Percentiles rank a stretch among this genome's conserved stretches.
Evolutionary conservation across 2,113 vertebrate species (phyloP).

Genomic region (Oryzias celebensis): DNA sequence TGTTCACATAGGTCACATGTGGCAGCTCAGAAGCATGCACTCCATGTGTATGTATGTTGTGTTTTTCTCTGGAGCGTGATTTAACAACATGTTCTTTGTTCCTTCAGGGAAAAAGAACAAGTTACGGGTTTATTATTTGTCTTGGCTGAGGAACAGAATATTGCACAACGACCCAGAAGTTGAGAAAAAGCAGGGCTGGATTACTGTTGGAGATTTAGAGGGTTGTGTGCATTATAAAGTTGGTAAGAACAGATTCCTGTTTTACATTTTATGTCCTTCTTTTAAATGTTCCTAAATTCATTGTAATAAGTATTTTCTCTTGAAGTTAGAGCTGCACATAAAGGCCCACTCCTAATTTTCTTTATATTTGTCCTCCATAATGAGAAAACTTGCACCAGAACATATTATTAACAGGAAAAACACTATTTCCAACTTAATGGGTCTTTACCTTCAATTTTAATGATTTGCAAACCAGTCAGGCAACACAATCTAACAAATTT

Average conservation of each 20-base stretch:
- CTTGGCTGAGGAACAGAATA: conserved; percentile 97
- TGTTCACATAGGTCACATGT: background rate
- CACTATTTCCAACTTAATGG: too few relatives aligned
- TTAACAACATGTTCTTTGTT: background rate
- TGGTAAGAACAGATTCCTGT: conserved; percentile 76
- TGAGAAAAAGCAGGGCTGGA: conserved; percentile 98
- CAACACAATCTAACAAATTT: too few relatives aligned
- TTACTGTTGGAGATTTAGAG: conserved; percentile 94
- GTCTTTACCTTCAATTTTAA: too few relatives aligned
- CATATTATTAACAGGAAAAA: too few relatives aligned
- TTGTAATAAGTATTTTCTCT: too few relatives aligned
- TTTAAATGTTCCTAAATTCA: background rate
- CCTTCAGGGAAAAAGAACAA: conserved; percentile 94
- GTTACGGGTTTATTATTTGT: conserved; percentile 95
- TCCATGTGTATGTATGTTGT: background rate
- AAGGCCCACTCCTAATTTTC: too few relatives aligned
- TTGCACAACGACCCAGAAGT: conserved; percentile 97
- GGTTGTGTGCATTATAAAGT: conserved; percentile 99
- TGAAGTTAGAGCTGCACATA: too few relatives aligned
- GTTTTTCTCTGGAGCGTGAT: background rate
- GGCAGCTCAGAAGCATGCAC: background rate
- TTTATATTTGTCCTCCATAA: too few relatives aligned
- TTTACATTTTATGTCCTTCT: background rate
- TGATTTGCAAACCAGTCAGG: too few relatives aligned
- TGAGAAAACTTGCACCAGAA: too few relatives aligned